phyloP scores from a whole-genome alignment of 2,888 invertebrate species.

The Bedellia somnulentella region DNA sequence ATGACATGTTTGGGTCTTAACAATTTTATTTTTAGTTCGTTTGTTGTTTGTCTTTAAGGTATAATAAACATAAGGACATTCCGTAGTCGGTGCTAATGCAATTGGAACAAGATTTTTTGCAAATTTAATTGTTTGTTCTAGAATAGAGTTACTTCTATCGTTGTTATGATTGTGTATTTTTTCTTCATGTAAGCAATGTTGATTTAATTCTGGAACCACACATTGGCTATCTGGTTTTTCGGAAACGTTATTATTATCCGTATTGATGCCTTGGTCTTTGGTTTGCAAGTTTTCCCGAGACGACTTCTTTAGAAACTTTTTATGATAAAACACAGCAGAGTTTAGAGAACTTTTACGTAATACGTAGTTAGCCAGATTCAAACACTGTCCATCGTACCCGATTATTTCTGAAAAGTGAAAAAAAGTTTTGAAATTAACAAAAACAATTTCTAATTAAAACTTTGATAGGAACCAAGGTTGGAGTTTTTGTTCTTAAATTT shows the following conservation, averaged over 20 bases:
- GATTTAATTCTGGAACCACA: no score
- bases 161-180: no score
- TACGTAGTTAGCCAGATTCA: conserved; percentile 31
- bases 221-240: no score
- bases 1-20: neutral
- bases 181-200: no score
- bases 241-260: conserved; percentile 1
- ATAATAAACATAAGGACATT: conserved; percentile 24
- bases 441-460: no score
- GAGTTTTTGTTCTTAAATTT: no score
- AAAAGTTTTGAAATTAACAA: no score
- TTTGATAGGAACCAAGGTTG: no score
- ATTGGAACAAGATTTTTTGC: conserved; percentile 35
- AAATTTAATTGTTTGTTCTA: conserved; percentile 35
- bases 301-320: conserved; percentile 21
- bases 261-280: no score
- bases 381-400: no score
- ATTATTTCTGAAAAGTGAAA: no score
- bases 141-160: conserved; percentile 23
- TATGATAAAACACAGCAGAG: conserved; percentile 35
- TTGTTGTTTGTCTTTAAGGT: conserved; percentile 31
- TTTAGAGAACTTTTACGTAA: conserved; percentile 27
- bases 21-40: conserved; percentile 17
- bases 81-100: conserved; percentile 28
- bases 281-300: no score